Evolutionary conservation across 1,140 invertebrate genomes (phyloP), one percentile per base, ranked within the genome.

Genomic region (Brachionus koreanus): DNA sequence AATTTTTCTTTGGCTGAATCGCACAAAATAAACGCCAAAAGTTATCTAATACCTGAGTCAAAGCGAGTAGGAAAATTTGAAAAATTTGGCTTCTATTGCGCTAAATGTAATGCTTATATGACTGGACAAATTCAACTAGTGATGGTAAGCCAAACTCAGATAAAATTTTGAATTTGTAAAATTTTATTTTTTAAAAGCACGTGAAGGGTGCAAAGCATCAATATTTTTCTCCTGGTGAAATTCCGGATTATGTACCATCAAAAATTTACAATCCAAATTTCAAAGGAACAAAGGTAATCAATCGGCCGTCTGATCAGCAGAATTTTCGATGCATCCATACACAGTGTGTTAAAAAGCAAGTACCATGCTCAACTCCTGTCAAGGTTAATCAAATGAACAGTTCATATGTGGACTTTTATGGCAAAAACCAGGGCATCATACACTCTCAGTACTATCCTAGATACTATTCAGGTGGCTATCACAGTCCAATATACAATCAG

Each of bases 71-170:
- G 76, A 43, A 79, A 79, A 65, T 79, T 79, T 61, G 76, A 79
- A 61, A 79, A 79, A 43, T 79, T 79, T 23, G 76, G 76, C 9
- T 79, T 79, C n/a, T 79, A 79, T 35, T 79, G 76, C 57, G 13
- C 23, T 19, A 61, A 79, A 39, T 79, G 76, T 25, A 61, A 79
- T 79, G 76, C 76, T 16, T 79, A 35, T 35, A 79, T 79, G 76
- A 79, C 76, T 19, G 76, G 76, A 42, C 76, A 79, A 49, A 79
- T 79, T 16, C 76, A 79, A 79, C 19, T 79, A 61, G 76, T 79
- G 6, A 79, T 79, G 76, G 76, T 61, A 79, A 77, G n/a, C 42
- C 0, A 39, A 10, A 3, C 6, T 13, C 6, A 33, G 9, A 10
- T 52, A 4, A 23, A 9, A 77, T 13, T 35, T n/a, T 35, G 3